Percentiles rank a stretch among this genome's conserved stretches.
Evolutionary conservation across 2,797 vertebrate genomes (phyloP).

Genomic region (Danio jaintianensis): DNA sequence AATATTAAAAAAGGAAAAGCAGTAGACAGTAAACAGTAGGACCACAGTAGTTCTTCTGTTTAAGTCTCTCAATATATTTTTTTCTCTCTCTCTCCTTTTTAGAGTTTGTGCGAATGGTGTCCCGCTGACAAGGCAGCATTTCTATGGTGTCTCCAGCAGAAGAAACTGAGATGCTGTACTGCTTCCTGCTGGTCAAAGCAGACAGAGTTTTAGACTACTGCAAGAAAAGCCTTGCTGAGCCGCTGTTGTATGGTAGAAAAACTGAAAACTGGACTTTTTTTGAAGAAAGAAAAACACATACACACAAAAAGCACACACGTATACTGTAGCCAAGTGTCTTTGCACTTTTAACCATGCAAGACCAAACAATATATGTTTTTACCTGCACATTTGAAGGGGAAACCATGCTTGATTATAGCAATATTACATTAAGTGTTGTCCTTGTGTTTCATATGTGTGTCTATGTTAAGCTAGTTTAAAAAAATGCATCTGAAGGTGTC

Average conservation of each 20-base stretch:
- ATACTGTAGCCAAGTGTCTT: constrained; percentile 54
- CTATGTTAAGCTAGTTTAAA: constrained; percentile 31
- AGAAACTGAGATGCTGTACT: constrained; percentile 33
- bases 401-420: constrained; percentile 49
- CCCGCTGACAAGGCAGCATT: constrained; percentile 79
- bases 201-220: constrained; percentile 35
- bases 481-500: neutral
- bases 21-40: neutral
- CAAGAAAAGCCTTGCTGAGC: constrained; percentile 45
- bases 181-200: constrained; percentile 48
- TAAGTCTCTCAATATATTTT: constrained; percentile 13
- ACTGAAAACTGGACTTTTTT: constrained; percentile 42
- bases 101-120: constrained; percentile 99
- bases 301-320: constrained; percentile 21
- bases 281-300: neutral
- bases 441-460: constrained; percentile 26
- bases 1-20: neutral
- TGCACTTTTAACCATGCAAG: constrained; percentile 59
- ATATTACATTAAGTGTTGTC: constrained; percentile 52
- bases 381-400: constrained; percentile 42
- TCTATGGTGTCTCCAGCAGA: constrained; percentile 16
- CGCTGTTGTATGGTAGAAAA: constrained; percentile 27
- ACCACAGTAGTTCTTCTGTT: neutral
- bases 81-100: constrained; percentile 52
- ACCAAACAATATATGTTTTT: constrained; percentile 38